Evolutionary conservation across 2,113 vertebrate genomes (phyloP), one percentile per base, ranked within the genome.

Genomic region (Nyctereutes procyonoides): DNA sequence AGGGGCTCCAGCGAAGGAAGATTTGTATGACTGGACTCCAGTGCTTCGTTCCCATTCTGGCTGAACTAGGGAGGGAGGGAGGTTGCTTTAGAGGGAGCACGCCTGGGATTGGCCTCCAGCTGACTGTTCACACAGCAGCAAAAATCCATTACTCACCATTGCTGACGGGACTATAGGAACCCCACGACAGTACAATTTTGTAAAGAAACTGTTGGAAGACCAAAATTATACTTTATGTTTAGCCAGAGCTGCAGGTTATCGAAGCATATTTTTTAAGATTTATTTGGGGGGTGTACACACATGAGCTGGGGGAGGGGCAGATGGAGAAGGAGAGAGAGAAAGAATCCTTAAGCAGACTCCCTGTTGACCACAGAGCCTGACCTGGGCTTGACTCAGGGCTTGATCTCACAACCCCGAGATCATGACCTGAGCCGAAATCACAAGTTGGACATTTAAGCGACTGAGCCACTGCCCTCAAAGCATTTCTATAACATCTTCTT

Each of bases 121-220:
- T 56, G 32, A 4, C 0, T 35, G 30, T 43, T 38, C 17, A 76
- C 51, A 51, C 3, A 7, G 35, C 73, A 81, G 51, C 19, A 43
- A 35, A 53, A 38, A 56, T 0, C 0, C 14, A 0, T 86, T 43
- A 13, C 48, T 32, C 8, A 3, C 8, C 19, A 8, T 0, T 4
- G 17, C 56, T 2, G 38, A 13, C 2, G 28, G 71, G 22, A 22
- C 48, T 32, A 1, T 14, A 35, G 60, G 48, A 90, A 51, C 69
- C 56, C 81, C 56, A 73, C 5, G 4, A 32, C 20, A 48, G 4
- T 5, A 3, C 32, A 28, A n/a, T 62, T 51, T 90, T 93, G 32
- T 38, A 32, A 62, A 62, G 38, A 83, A 63, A 55, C 17, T 32
- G 32, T 30, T 28, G 20, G 85, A 73, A 86, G 32, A 67, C 12